These are phyloP conservation scores for Epizoanthus fatuus DNA, from an alignment of 92 coral and sea anemone species.

Conservation along the genomic window DNA sequence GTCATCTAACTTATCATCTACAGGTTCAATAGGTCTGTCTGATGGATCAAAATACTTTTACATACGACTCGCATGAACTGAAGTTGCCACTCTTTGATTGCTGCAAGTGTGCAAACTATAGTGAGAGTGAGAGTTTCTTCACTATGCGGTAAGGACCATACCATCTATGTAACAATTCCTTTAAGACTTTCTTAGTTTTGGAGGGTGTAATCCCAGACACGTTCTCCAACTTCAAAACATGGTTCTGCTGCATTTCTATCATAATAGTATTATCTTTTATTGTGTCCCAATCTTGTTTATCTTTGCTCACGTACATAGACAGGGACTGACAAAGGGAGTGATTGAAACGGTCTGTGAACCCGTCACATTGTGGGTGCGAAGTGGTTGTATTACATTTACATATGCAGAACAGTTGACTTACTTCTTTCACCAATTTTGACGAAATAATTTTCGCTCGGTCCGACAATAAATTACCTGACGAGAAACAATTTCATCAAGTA, in stretches of 20 bases:
- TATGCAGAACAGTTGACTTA: no score
- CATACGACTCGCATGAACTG: slow-evolving; percentile 28
- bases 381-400: no score
- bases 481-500: slow-evolving; percentile 58
- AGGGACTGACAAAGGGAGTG: slow-evolving; percentile 51
- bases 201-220: no score
- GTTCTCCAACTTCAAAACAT: no score
- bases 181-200: no score
- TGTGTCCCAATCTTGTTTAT: no score
- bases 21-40: slow-evolving; percentile 16
- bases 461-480: slow-evolving; percentile 50
- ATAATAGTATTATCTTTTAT: slow-evolving; percentile 55
- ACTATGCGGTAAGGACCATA: no score
- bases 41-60: slow-evolving; percentile 30
- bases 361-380: no score
- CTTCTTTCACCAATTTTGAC: no score
- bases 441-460: slow-evolving; percentile 58
- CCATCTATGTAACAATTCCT: no score
- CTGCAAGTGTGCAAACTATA: slow-evolving; percentile 41
- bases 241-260: slow-evolving; percentile 3
- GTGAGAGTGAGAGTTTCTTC: slow-evolving; percentile 4
- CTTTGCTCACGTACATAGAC: slow-evolving; percentile 40
- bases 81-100: neutral
- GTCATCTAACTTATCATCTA: slow-evolving; percentile 8
- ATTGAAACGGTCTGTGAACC: slow-evolving; percentile 47